phyloP scores from a whole-genome alignment of 2,888 invertebrate species.

The Sesamia inferens region DNA sequence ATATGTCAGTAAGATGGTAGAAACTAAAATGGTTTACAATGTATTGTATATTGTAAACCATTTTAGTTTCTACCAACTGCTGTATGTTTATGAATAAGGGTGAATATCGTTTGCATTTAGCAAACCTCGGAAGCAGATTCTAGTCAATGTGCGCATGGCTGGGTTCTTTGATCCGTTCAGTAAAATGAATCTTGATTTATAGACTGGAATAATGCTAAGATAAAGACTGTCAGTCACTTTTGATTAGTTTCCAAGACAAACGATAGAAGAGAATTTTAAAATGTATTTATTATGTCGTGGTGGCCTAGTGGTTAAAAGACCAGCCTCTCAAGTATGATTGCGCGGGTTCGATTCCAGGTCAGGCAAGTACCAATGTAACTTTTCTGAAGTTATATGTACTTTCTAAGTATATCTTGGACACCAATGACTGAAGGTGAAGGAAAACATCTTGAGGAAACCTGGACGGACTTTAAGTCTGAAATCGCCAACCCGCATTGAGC shows the following conservation, averaged over 20 bases:
- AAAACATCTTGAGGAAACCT: too few species aligned
- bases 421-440: too few species aligned
- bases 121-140: constrained; percentile 23
- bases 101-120: constrained; percentile 28
- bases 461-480: too few species aligned
- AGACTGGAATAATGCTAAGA: constrained; percentile 35
- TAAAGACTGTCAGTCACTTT: constrained; percentile 8
- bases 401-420: too few species aligned
- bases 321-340: too few species aligned
- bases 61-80: neutral
- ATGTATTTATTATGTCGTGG: neutral
- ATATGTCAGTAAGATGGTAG: neutral
- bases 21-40: too few species aligned
- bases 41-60: neutral
- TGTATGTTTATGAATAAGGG: constrained; percentile 33
- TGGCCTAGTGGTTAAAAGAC: too few species aligned
- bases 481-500: too few species aligned
- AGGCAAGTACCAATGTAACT: too few species aligned
- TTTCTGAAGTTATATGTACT: too few species aligned
- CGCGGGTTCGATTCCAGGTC: too few species aligned
- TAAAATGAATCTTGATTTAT: constrained; percentile 40
- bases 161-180: constrained; percentile 43
- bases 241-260: neutral
- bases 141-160: constrained; percentile 48
- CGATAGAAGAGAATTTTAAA: neutral